These are phyloP conservation scores for Platygyra sinensis DNA, from an alignment of 64 coral and sea anemone genomes.

Conservation along the genomic window DNA sequence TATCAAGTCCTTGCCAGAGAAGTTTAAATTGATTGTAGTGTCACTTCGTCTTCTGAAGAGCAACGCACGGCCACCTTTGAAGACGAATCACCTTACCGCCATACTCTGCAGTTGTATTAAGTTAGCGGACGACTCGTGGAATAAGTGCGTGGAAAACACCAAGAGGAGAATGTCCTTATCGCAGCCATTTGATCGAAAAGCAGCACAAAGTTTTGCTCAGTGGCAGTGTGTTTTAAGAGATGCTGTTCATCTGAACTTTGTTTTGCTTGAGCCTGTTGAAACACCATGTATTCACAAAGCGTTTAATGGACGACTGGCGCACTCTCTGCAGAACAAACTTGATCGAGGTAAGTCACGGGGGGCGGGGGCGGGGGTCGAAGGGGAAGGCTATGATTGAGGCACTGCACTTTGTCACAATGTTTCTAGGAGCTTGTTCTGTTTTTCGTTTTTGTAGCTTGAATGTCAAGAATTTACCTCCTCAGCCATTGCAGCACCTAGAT, in stretches of 20 bases:
- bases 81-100: background rate
- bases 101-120: conserved; percentile 16
- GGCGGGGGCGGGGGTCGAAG: no score
- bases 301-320: conserved; percentile 60
- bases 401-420: no score
- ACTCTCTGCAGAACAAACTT: background rate
- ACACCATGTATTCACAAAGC: conserved; percentile 48
- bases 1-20: conserved; percentile 22
- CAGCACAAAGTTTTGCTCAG: conserved; percentile 70
- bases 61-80: conserved; percentile 11
- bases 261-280: conserved; percentile 50
- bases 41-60: conserved; percentile 65
- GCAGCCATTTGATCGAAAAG: conserved; percentile 9
- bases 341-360: conserved; percentile 46
- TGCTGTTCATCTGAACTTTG: conserved; percentile 49
- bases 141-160: background rate
- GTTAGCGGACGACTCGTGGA: background rate
- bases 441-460: no score
- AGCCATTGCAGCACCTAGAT: no score
- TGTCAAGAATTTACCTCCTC: no score
- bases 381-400: background rate
- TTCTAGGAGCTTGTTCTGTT: no score
- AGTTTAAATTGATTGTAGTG: conserved; percentile 37
- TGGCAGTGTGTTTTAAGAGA: conserved; percentile 80
- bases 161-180: no score